These are phyloP conservation scores for Manis crassicaudata DNA, from an alignment of 2,797 vertebrate genomes.

Conservation along the genomic window DNA sequence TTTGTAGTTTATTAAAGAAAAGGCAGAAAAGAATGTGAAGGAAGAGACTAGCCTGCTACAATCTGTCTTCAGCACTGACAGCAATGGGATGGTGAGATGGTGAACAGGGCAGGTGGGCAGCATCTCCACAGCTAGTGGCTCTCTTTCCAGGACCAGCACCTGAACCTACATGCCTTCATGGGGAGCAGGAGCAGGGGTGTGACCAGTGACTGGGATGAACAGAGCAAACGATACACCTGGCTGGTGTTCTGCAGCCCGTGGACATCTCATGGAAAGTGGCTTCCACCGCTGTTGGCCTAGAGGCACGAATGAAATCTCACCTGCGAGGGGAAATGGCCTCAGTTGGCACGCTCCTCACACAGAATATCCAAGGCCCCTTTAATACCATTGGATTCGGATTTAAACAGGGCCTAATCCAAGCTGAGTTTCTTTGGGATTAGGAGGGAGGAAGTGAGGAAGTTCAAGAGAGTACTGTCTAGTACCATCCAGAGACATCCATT, in stretches of 20 bases:
- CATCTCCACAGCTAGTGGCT: background rate
- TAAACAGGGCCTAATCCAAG: background rate
- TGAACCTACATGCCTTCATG: too few relatives aligned
- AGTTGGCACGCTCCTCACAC: background rate
- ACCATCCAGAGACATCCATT: background rate
- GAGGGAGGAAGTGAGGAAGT: background rate
- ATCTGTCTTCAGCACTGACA: background rate
- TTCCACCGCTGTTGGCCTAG: background rate
- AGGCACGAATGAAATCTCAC: slow-evolving; percentile 20
- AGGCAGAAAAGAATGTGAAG: background rate
- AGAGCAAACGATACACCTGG: background rate
- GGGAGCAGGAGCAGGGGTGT: background rate
- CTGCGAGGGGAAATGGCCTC: background rate
- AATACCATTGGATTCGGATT: background rate
- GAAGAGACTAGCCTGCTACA: background rate
- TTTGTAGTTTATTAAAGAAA: background rate
- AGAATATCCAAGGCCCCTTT: background rate
- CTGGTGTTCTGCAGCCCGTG: background rate
- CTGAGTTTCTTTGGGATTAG: background rate
- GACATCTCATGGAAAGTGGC: background rate
- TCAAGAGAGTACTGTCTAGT: background rate
- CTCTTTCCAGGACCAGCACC: background rate
- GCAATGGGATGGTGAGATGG: background rate
- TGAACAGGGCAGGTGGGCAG: background rate
- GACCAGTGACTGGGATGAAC: background rate